A percentile compares a stretch with the other conserved stretches of the same genome.
These are phyloP conservation scores for Loxodonta africana DNA, from an alignment of 2,113 vertebrate genomes.

Conservation along the genomic window DNA sequence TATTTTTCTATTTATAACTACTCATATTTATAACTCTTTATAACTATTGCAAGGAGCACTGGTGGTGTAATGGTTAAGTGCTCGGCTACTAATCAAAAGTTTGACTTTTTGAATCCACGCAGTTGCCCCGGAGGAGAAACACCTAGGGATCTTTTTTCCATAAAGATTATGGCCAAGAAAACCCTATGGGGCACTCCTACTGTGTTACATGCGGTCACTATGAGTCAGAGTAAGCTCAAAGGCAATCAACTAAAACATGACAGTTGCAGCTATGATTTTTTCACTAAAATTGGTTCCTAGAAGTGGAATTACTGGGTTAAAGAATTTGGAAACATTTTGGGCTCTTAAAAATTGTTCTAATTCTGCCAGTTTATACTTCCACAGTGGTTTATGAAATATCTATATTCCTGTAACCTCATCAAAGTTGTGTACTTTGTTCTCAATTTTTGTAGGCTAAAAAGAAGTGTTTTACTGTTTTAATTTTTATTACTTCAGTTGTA, in stretches of 20 bases:
- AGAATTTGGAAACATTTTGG: background rate
- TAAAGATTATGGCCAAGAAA: background rate
- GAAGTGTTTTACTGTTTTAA: background rate
- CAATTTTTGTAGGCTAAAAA: background rate
- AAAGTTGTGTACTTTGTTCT: background rate
- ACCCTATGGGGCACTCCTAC: background rate
- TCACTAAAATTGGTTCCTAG: background rate
- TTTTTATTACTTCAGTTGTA: background rate
- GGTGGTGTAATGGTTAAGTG: background rate
- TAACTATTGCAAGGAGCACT: background rate
- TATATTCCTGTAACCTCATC: background rate
- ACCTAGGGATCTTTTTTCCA: background rate
- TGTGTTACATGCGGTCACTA: background rate
- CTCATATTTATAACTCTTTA: background rate
- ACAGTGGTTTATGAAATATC: background rate
- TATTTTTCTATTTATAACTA: background rate
- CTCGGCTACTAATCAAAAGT: background rate
- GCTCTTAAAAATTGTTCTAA: background rate
- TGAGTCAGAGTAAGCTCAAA: background rate
- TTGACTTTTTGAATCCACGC: background rate
- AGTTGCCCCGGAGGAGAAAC: background rate
- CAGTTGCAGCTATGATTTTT: background rate
- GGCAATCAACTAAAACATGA: background rate
- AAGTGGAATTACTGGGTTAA: background rate
- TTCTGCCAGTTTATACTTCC: background rate